Base-by-base conservation (phyloP, 2,888 invertebrate species). In the Drosophila emarginata region DNA sequence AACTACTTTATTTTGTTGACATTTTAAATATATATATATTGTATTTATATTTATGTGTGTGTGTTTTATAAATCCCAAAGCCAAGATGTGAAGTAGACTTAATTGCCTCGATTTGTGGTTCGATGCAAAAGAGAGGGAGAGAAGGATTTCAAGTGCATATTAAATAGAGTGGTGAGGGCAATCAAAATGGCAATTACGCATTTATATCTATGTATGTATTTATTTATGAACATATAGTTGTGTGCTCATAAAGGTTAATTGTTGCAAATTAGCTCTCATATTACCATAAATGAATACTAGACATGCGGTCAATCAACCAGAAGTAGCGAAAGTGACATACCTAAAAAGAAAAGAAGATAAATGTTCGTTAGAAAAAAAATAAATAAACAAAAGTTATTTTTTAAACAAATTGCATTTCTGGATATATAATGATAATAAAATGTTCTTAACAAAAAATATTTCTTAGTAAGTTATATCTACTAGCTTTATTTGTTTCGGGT, bases 41-140 rank as follows among this genome's bases (percentile, higher is more conserved):
- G 3, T 45, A 40, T 9, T 14, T 40, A 7, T 40, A 40, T 6
- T 0, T 15, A 40, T 40, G 3, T 67, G 70, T 73, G 64, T 68
- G 56, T 76, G 61, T 74, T 80, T 61, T 57, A 71, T 72, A 72
- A 72, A 64, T 72, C 40, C 45, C 58, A 58, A 21, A 58, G 40
- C 58, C 37, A n/a, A 50, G 37, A 72, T 15, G 54, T 68, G 64
- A 70, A 54, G 50, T 60, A 53, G 56, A 36, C 59, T 74, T 87
- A 84, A 84, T 82, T 80, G 87, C 60, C 69, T 69, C 74, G 69
- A 77, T 78, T 87, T 78, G 73, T 63, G 64, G 73, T 67, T 58
- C 54, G 58, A 54, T 59, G 70, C 71, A 64, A 70, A 71, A 76
- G 80, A 78, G 80, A 71, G 68, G 63, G 67, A 66, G 65, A 70